Conservation (phyloP, 2,113 vertebrate genomes). For the Otolemur garnettii region DNA sequence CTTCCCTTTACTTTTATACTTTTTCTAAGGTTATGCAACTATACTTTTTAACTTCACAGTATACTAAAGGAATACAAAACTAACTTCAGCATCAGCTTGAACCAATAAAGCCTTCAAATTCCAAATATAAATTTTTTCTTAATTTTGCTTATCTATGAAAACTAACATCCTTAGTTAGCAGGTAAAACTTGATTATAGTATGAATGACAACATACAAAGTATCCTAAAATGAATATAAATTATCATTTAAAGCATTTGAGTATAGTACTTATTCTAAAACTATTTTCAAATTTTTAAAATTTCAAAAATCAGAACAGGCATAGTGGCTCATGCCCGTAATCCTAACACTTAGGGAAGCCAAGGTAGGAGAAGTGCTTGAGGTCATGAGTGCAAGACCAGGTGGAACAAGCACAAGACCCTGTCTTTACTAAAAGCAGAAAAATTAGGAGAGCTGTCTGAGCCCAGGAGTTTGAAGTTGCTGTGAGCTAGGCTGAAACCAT, state of each 20-base stretch:
- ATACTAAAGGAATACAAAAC: not conserved
- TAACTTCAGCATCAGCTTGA: not conserved
- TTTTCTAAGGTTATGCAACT: slow-evolving; percentile 35
- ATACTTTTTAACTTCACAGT: slow-evolving; percentile 10
- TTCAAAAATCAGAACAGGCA: no score
- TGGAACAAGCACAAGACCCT: no score
- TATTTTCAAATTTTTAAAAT: slow-evolving; percentile 32
- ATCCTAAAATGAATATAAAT: not conserved
- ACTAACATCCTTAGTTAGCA: slow-evolving; percentile 3
- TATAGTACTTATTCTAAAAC: slow-evolving; percentile 16
- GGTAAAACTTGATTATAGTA: slow-evolving; percentile 41
- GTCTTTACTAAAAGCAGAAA: no score
- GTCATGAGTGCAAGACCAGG: no score
- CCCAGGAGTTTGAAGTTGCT: no score
- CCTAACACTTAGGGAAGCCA: no score
- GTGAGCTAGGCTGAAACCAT: no score
- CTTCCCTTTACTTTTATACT: not conserved
- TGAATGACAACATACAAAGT: not conserved
- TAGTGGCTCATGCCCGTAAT: no score
- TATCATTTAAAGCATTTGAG: slow-evolving; percentile 2
- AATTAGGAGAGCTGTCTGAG: no score
- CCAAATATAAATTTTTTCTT: slow-evolving; percentile 14
- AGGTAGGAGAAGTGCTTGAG: no score
- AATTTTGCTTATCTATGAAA: slow-evolving; percentile 30
- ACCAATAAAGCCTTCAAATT: not conserved